Evolutionary conservation across 2,113 vertebrate species (phyloP).

Genomic region (Corydoras maculifer): DNA sequence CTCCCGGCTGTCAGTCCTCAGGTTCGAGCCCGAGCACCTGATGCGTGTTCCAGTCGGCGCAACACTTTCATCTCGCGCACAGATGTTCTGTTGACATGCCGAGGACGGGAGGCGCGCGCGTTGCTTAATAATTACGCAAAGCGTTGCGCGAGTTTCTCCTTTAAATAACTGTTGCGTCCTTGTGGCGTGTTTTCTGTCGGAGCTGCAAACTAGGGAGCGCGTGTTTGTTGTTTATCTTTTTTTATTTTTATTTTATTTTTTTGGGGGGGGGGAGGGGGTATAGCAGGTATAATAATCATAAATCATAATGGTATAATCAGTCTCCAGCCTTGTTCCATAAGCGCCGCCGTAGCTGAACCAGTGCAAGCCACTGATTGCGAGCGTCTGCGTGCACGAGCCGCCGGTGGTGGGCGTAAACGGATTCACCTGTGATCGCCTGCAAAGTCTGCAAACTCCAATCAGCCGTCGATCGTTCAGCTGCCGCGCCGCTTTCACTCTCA

Average conservation of each 20-base stretch:
- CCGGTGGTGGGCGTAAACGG: neutral
- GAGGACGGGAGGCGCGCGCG: neutral
- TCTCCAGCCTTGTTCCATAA: too few species aligned
- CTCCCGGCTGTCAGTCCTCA: neutral
- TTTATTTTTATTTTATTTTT: too few species aligned
- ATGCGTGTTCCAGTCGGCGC: constrained; percentile 7
- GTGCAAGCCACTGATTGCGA: neutral
- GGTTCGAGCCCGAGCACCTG: constrained; percentile 9
- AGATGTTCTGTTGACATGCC: neutral
- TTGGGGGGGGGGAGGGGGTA: too few species aligned
- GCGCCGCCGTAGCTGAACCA: neutral
- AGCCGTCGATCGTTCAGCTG: neutral
- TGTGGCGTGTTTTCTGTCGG: too few species aligned
- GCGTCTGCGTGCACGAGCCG: neutral
- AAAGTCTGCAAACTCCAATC: neutral
- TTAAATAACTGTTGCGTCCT: too few species aligned
- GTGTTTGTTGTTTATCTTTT: too few species aligned
- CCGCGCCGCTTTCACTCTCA: neutral
- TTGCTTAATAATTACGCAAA: neutral
- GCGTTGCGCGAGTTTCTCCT: neutral
- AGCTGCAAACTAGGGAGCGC: too few species aligned
- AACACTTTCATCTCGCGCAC: neutral
- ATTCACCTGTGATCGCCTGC: neutral
- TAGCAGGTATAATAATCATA: too few species aligned
- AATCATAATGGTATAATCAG: too few species aligned